phyloP scores from a whole-genome alignment of 2,113 vertebrate species.

The Pseudonaja textilis region DNA sequence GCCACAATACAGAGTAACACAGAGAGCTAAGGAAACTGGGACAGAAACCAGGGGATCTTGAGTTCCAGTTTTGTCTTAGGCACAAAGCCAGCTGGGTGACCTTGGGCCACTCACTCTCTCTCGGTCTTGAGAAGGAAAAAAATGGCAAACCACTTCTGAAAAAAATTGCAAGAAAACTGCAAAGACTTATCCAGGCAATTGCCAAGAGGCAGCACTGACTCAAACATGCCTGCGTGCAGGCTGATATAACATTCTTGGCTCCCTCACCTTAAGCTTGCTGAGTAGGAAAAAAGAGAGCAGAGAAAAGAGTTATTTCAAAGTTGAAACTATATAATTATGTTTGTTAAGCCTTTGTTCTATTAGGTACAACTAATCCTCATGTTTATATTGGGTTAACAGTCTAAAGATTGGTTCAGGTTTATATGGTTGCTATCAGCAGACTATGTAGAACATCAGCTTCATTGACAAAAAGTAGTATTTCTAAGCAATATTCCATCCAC shows the following conservation, averaged over 20 bases:
- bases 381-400: neutral
- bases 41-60: neutral
- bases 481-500: neutral
- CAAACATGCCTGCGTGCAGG: neutral
- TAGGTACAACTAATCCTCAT: neutral
- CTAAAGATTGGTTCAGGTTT: neutral
- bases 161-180: neutral
- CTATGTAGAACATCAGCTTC: neutral
- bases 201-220: neutral
- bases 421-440: neutral
- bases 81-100: neutral
- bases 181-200: neutral
- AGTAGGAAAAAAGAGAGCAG: neutral
- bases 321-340: neutral
- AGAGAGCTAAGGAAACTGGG: neutral
- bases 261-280: neutral
- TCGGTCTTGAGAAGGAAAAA: neutral
- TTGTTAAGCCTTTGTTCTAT: neutral
- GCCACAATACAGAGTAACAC: neutral
- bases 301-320: neutral
- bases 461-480: neutral
- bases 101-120: neutral
- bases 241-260: neutral
- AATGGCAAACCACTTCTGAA: neutral
- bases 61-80: neutral